These are phyloP conservation scores for Bergia puertoricense DNA, from an alignment of 92 coral and sea anemone species.

Conservation along the genomic window DNA sequence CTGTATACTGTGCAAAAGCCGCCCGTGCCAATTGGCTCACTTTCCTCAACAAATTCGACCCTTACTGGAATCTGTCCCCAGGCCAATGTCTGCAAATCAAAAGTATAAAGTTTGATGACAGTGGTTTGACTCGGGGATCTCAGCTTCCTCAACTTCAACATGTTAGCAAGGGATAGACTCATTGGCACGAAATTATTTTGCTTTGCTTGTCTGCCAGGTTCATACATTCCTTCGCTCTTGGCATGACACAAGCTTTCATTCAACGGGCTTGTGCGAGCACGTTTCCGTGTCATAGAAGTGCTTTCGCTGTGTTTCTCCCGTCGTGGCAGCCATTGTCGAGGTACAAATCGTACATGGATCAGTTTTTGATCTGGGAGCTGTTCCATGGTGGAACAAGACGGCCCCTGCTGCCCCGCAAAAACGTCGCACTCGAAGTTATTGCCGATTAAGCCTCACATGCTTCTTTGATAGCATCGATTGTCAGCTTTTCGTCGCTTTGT, in stretches of 20 bases:
- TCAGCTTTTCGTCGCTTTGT: constrained; percentile 11
- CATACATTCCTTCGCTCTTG: constrained; percentile 19
- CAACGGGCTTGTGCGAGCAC: constrained; percentile 12
- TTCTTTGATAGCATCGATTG: constrained; percentile 24
- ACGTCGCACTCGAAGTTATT: constrained; percentile 16
- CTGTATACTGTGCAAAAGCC: constrained; percentile 38
- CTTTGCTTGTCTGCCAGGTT: constrained; percentile 3
- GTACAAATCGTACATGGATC: constrained; percentile 11
- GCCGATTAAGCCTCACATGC: constrained; percentile 13
- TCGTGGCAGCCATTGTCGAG: constrained; percentile 29
- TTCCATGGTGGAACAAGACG: not conserved
- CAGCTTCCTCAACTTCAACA: constrained; percentile 18
- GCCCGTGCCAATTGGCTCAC: constrained; percentile 29
- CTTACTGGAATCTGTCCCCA: constrained; percentile 27
- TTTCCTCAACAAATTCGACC: constrained; percentile 21
- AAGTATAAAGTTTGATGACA: constrained; percentile 21
- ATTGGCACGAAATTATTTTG: constrained; percentile 24
- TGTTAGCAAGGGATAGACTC: constrained; percentile 19
- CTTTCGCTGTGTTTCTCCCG: constrained; percentile 8
- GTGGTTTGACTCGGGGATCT: constrained; percentile 20
- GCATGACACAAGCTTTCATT: constrained; percentile 11
- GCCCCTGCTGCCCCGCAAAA: constrained; percentile 15
- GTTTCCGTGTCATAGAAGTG: constrained; percentile 4
- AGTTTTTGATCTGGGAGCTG: constrained; percentile 16
- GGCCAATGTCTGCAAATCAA: constrained; percentile 34